Conservation (phyloP, 2,113 vertebrate species). For the Catharus bicknelli region DNA sequence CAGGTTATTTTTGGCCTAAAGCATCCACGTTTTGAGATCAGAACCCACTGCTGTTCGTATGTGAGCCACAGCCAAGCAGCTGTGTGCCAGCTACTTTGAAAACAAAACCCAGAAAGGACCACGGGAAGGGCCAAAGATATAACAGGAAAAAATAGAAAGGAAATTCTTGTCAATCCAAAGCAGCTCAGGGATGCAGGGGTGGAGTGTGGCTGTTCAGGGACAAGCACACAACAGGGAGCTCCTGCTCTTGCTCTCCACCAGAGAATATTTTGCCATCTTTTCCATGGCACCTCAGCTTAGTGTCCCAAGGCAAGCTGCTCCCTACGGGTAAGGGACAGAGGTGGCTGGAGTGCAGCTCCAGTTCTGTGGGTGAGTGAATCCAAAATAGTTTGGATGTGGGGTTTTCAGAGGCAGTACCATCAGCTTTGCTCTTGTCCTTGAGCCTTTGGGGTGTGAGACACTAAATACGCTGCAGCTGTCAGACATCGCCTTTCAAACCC, state of each 20-base stretch:
- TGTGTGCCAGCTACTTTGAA: background rate
- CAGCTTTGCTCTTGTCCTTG: background rate
- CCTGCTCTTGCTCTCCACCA: background rate
- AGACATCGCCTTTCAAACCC: background rate
- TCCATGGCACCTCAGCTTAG: fast-evolving
- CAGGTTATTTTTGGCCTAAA: background rate
- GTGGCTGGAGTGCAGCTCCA: background rate
- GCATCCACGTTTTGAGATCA: background rate
- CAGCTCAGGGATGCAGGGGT: background rate
- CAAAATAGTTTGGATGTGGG: fast-evolving
- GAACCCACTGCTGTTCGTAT: background rate
- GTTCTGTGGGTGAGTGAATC: background rate
- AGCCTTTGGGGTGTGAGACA: background rate
- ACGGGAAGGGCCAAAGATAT: background rate
- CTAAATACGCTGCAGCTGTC: background rate
- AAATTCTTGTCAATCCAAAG: background rate
- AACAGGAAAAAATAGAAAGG: background rate
- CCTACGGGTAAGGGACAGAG: background rate
- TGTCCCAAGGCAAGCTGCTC: background rate
- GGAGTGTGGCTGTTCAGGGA: background rate
- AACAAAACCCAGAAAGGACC: background rate
- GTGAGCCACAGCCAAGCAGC: background rate
- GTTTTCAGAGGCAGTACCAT: background rate
- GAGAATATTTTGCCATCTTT: background rate
- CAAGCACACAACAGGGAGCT: background rate